Percentiles rank a stretch among this genome's conserved stretches.
phyloP scores from a whole-genome alignment of 2,888 invertebrate genomes.

The Callosobruchus maculatus region DNA sequence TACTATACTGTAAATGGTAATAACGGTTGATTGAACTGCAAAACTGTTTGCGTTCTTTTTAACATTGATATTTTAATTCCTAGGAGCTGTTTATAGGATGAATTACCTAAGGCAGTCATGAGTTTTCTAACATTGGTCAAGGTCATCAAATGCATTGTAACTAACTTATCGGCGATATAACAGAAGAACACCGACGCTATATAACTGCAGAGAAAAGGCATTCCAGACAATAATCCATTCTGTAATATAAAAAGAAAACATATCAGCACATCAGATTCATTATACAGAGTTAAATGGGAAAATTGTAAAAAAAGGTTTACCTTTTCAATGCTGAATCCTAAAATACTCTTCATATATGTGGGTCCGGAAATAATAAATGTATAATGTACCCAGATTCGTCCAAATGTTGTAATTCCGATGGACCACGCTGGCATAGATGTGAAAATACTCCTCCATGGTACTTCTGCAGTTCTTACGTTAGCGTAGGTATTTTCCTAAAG shows the following conservation, averaged over 20 bases:
- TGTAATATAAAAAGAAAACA: conserved; percentile 38
- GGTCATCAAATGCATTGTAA: conserved; percentile 56
- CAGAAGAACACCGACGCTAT: conserved; percentile 68
- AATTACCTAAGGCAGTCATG: conserved; percentile 58
- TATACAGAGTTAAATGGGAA: too few relatives aligned
- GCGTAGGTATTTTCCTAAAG: conserved; percentile 47
- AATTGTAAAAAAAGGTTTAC: too few relatives aligned
- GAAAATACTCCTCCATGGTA: conserved; percentile 64
- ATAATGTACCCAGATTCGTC: conserved; percentile 73
- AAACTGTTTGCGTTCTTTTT: too few relatives aligned
- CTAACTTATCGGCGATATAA: conserved; percentile 63
- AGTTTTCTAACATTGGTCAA: conserved; percentile 64
- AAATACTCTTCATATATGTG: conserved; percentile 65
- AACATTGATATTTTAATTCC: too few relatives aligned
- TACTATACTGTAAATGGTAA: too few relatives aligned
- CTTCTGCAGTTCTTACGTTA: conserved; percentile 50
- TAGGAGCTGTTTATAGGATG: background rate
- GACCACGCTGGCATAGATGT: conserved; percentile 65
- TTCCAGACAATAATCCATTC: conserved; percentile 66
- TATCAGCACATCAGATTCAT: background rate
- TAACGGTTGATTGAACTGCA: too few relatives aligned
- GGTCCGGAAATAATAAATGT: conserved; percentile 69
- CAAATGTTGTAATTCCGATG: conserved; percentile 69
- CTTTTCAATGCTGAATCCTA: conserved; percentile 66
- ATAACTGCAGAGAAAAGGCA: conserved; percentile 68